Evolutionary conservation across 2,797 vertebrate species (phyloP).

Genomic region (Hippopotamyrus pictus): DNA sequence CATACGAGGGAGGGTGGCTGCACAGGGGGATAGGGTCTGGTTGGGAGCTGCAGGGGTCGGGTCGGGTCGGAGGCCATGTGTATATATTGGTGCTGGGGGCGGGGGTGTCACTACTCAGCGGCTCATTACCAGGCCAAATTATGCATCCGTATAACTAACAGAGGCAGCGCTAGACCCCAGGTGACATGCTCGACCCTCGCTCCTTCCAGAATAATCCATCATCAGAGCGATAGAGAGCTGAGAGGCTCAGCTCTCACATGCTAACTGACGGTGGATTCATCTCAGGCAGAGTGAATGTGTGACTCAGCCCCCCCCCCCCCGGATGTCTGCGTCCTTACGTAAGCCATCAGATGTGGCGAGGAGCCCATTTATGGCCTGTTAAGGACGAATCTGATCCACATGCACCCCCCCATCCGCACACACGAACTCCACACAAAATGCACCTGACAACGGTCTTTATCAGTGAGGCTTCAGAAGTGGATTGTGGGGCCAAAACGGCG

Average conservation of each 20-base stretch:
- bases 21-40: background rate
- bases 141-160: background rate
- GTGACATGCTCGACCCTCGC: background rate
- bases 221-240: background rate
- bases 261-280: background rate
- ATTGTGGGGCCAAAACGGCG: background rate
- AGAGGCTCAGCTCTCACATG: background rate
- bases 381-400: background rate
- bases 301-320: background rate
- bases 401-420: background rate
- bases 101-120: background rate
- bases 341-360: slow-evolving; percentile 13
- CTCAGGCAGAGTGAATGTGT: background rate
- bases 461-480: background rate
- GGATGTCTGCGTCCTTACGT: slow-evolving; percentile 5
- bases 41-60: background rate
- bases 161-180: background rate
- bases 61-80: no score
- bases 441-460: background rate
- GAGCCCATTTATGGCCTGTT: background rate
- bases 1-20: background rate
- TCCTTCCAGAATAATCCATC: background rate
- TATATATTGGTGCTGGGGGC: no score
- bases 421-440: background rate
- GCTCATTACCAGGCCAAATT: background rate